Conservation (phyloP, 2,888 invertebrate genomes). For the Diadegma fenestrale region DNA sequence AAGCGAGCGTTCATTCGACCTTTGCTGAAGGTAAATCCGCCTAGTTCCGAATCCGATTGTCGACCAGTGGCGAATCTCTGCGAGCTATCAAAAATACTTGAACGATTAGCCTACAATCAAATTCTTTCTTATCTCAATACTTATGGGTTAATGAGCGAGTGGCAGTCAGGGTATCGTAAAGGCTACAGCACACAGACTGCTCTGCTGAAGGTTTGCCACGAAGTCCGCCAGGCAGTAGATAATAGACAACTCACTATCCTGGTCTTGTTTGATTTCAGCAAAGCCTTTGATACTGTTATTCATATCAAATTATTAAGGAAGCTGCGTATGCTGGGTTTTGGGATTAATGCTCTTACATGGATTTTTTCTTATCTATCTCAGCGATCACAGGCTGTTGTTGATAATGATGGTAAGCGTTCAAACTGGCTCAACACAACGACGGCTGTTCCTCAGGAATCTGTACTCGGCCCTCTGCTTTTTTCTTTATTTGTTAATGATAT, state of each 20-base stretch:
- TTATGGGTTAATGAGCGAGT: not conserved
- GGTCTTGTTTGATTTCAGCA: slow-evolving; percentile 6
- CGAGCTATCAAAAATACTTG: not conserved
- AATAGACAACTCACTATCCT: not conserved
- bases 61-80: not conserved
- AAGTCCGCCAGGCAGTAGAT: not conserved
- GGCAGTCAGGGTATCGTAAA: not conserved
- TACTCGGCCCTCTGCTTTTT: not conserved
- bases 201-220: not conserved
- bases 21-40: not conserved
- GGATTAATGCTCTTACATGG: too few species aligned
- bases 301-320: not conserved
- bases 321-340: too few species aligned
- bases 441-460: not conserved
- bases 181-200: not conserved
- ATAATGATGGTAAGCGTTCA: too few species aligned
- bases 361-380: too few species aligned
- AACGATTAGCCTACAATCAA: not conserved
- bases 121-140: not conserved
- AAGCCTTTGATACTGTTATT: not conserved
- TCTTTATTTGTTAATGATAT: not conserved
- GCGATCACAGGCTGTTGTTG: too few species aligned
- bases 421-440: too few species aligned
- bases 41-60: not conserved
- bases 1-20: not conserved